These are phyloP conservation scores for Speoplatyrhinus poulsoni DNA, from an alignment of 2,113 vertebrate species.

Conservation along the genomic window DNA sequence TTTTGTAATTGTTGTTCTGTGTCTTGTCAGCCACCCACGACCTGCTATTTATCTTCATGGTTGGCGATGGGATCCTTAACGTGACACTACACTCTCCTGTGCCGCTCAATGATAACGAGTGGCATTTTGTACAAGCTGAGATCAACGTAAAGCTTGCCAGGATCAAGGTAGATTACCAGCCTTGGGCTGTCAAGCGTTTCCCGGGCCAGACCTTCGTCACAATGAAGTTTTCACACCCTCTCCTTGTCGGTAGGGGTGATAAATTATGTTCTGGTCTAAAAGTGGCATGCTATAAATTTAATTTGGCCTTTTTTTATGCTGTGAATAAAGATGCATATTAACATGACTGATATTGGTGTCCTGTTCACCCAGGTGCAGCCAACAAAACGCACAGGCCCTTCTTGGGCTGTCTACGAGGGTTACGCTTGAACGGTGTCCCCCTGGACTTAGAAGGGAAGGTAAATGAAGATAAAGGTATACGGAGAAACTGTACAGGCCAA, in stretches of 20 bases:
- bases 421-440: conserved; percentile 91
- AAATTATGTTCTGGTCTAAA: neutral
- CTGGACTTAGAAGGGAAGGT: conserved; percentile 92
- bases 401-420: conserved; percentile 89
- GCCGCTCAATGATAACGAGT: conserved; percentile 90
- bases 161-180: conserved; percentile 91
- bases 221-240: conserved; percentile 86
- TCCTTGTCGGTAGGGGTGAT: conserved; percentile 84
- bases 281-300: neutral
- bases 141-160: conserved; percentile 91
- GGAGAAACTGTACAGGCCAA: conserved; percentile 90
- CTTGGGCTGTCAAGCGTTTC: conserved; percentile 84
- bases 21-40: conserved; percentile 81
- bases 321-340: neutral
- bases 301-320: neutral
- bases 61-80: conserved; percentile 92
- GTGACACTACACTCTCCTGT: conserved; percentile 80
- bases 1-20: neutral
- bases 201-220: conserved; percentile 90
- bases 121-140: conserved; percentile 95
- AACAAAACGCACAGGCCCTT: conserved; percentile 89
- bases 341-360: neutral
- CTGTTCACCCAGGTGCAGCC: conserved; percentile 79
- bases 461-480: conserved; percentile 86
- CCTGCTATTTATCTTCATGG: conserved; percentile 87